Evolutionary conservation across 2,888 invertebrate species (phyloP).

Genomic region (Drosophila mayaguana): DNA sequence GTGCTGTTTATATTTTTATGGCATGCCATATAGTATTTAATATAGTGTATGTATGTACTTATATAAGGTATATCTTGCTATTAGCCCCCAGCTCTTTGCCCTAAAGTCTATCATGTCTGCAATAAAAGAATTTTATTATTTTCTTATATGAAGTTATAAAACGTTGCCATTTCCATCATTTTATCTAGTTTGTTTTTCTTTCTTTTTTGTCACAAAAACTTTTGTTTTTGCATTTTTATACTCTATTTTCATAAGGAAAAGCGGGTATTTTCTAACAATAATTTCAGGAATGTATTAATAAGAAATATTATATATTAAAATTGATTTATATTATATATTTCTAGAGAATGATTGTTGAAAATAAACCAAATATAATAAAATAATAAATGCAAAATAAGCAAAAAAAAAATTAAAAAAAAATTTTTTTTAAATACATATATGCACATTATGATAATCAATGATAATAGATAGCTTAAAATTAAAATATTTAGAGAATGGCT

Average conservation of each 20-base stretch:
- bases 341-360: no score
- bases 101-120: constrained; percentile 72
- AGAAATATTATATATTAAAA: no score
- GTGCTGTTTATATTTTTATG: constrained; percentile 81
- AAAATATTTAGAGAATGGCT: no score
- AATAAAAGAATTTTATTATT: constrained; percentile 75
- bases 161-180: constrained; percentile 33
- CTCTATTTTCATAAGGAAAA: background rate
- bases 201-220: constrained; percentile 7
- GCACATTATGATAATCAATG: no score
- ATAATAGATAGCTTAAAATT: no score
- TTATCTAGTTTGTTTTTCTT: constrained; percentile 1
- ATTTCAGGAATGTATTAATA: background rate
- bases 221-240: constrained; percentile 33
- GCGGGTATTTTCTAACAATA: no score
- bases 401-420: no score
- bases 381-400: no score
- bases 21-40: constrained; percentile 77
- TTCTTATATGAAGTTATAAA: constrained; percentile 68
- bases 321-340: no score
- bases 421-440: no score
- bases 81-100: constrained; percentile 35
- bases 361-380: no score
- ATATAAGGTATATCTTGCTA: constrained; percentile 54
- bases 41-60: constrained; percentile 42